Evolutionary conservation across 2,888 invertebrate genomes (phyloP), one percentile per base, ranked within the genome.

Genomic region (Leptinotarsa haldemani): DNA sequence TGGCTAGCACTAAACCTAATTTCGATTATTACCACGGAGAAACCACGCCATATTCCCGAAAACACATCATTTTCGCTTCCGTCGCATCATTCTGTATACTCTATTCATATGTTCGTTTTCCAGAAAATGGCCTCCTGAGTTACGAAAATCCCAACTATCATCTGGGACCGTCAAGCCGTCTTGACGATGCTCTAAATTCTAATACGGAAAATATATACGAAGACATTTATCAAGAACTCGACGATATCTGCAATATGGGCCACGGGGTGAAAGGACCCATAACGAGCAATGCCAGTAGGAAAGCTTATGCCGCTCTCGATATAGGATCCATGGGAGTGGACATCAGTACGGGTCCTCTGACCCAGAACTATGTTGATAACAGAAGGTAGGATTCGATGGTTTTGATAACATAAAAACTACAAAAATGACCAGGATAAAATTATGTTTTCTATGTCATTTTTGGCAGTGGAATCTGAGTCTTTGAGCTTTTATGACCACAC

Each of bases 81-180:
- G 58, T 22, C 64, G 13, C 9, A 48, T 46, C 53, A 30, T 68
- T 22, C 40, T n/a, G 13, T 61, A 71, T 48, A 66, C 16, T 65
- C 56, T 20, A 48, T 70, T 20, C 15, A 25, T 40, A 15, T 9
- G n/a, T 65, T 52, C 22, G 52, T 85, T 86, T 90, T 89, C 61
- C 92, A 96, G 96, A 96, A 90, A 95, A 95, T 90, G 96, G 96
- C 87, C 92, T 95, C 79, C 90, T 95, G 86, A 96, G 96, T 83
- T 96, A 96, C 89, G 95, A 96, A 89, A 96, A 96, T 88, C 96
- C 96, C 40, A 96, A 96, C 89, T 96, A 96, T 88, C 95, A 94
- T 85, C 88, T 95, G 89, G 93, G 93, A 85, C 93, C 94, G 74
- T 91, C 93, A 64, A 79, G 80, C 58, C 90, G 93, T 9, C 90